These are phyloP conservation scores for Illadopsis cleaveri DNA, from an alignment of 2,113 vertebrate genomes.

Conservation along the genomic window DNA sequence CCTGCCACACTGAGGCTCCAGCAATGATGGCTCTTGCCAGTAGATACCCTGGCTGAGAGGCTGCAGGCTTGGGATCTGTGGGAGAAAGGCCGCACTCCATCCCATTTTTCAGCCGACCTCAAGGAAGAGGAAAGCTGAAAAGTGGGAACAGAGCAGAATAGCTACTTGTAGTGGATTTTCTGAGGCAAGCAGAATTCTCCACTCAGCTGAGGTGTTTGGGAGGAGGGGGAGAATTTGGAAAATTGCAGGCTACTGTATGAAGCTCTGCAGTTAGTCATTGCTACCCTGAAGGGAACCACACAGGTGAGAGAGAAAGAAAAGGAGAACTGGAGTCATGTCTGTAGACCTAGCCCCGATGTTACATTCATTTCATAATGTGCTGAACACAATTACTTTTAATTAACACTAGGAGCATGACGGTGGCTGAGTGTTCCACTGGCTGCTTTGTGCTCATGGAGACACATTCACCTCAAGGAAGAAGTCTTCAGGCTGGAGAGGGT, in stretches of 20 bases:
- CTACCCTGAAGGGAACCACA: not conserved
- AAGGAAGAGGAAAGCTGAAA: not conserved
- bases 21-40: not conserved
- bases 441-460: not conserved
- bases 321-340: not conserved
- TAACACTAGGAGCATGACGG: not conserved
- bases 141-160: not conserved
- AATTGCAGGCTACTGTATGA: not conserved
- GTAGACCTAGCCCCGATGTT: not conserved
- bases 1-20: not conserved
- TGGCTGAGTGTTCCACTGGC: accelerated
- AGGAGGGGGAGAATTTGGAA: not conserved
- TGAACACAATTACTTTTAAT: not conserved
- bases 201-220: not conserved
- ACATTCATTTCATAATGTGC: not conserved
- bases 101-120: not conserved
- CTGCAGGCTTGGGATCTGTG: not conserved
- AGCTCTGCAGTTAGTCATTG: not conserved
- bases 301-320: not conserved
- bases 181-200: not conserved
- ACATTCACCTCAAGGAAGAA: not conserved
- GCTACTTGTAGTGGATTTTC: not conserved
- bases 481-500: not conserved
- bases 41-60: not conserved
- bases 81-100: not conserved